These are phyloP conservation scores for Tipula lateralis DNA, from an alignment of 2,888 invertebrate genomes.

Conservation along the genomic window DNA sequence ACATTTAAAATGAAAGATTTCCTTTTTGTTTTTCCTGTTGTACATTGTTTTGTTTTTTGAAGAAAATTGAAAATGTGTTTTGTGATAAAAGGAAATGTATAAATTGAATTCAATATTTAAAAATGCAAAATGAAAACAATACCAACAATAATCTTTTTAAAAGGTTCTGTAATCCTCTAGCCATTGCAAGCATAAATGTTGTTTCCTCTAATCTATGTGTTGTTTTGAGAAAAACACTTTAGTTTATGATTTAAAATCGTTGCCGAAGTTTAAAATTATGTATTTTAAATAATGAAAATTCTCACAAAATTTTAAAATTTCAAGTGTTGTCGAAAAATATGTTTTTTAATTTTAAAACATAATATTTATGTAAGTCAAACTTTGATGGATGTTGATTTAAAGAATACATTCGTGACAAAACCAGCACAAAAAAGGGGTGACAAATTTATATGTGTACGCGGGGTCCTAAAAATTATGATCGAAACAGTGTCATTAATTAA, in stretches of 20 bases:
- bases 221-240: background rate
- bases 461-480: background rate
- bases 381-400: background rate
- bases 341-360: background rate
- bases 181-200: background rate
- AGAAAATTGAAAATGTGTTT: background rate
- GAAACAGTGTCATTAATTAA: background rate
- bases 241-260: background rate
- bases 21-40: background rate
- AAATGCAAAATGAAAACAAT: constrained; percentile 2
- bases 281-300: background rate
- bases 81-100: background rate
- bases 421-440: background rate
- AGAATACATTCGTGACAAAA: no score
- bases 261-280: background rate
- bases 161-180: constrained; percentile 24
- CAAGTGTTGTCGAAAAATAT: background rate
- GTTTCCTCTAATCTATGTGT: background rate
- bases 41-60: background rate
- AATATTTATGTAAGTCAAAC: background rate
- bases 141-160: background rate
- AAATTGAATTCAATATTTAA: constrained; percentile 19
- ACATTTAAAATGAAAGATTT: constrained; percentile 4
- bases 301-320: background rate
- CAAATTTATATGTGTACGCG: background rate